Evolutionary conservation across 2,888 invertebrate genomes (phyloP), one percentile per base, ranked within the genome.

Genomic region (Pterostichus niger): DNA sequence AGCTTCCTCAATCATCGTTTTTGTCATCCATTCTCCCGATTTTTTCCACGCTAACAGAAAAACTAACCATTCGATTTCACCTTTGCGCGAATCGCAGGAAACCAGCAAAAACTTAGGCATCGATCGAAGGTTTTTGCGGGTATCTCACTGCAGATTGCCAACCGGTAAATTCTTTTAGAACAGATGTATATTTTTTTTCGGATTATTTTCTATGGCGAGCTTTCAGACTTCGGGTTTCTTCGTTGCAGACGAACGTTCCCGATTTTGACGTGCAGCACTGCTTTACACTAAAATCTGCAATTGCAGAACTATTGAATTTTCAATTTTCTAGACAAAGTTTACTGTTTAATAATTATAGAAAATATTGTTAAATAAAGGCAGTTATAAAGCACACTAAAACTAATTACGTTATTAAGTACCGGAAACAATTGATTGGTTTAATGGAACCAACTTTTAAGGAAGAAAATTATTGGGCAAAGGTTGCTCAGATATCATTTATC

Each of bases 151-250:
- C 79, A 79, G 79, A 79, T 79, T 79, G 79, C 79, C 15, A 46
- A 33, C 79, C 79, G 64, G 79, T 79, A 64, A 79, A 79, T 79
- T 79, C 68, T 68, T 79, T 68, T 68, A 79, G 79, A 64, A 79
- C 79, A 79, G 79, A 79, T 79, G 79, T 79, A 79, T 79, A 79
- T 79, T 64, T 64, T 40, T 79, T 79, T 79, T 79, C 61, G 64
- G 68, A 49, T 79, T 79, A 79, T 79, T 79, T 79, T 61, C 91
- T 61, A 83, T 82, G 86, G n/a, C 40, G 35, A 15, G 91, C 91
- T 91, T 91, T 90, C 91, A 91, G 91, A 75, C 24, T 84, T 54
- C 33, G 56, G 54, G 24, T 17, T 11, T 54, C 56, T 59, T 81
- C 61, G 71, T 1, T 24, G 24, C 24, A 24, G 24, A 3, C 1